Percentiles rank a stretch among this genome's conserved stretches.
Evolutionary conservation across 1,140 invertebrate species (phyloP).

Genomic region (Antheraea mylitta): DNA sequence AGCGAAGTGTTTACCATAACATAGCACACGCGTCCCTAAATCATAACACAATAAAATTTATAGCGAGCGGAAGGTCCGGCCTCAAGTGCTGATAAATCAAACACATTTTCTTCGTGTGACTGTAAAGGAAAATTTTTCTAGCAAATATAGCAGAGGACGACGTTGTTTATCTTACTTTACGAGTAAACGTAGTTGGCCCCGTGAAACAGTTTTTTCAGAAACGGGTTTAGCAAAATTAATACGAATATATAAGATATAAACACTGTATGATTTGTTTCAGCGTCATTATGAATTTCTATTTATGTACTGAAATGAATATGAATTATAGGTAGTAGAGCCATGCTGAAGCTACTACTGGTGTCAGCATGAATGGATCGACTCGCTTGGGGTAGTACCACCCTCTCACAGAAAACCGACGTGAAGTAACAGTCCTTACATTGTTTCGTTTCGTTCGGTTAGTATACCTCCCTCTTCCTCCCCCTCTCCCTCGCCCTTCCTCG

Average conservation of each 20-base stretch:
- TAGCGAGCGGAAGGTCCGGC: slow-evolving; percentile 74
- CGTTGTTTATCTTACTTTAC: slow-evolving; percentile 50
- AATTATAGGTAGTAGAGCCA: not conserved
- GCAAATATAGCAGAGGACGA: slow-evolving; percentile 58
- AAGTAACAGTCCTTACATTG: no score
- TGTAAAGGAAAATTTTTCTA: slow-evolving; percentile 64
- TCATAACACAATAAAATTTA: slow-evolving; percentile 78
- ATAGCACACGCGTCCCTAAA: slow-evolving; percentile 70
- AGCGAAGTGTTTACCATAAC: slow-evolving; percentile 76
- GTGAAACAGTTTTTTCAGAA: slow-evolving; percentile 19
- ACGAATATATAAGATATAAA: not conserved
- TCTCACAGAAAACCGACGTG: no score
- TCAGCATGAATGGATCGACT: no score
- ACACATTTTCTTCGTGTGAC: slow-evolving; percentile 71
- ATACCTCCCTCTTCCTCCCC: no score
- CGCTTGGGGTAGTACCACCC: no score
- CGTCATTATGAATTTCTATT: not conserved
- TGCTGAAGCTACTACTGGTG: no score
- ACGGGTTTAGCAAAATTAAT: slow-evolving; percentile 10
- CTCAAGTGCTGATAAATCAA: slow-evolving; percentile 76
- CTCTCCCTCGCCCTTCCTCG: no score
- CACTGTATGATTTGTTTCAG: not conserved
- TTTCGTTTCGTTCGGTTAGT: no score
- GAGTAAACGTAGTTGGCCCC: slow-evolving; percentile 13
- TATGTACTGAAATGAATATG: not conserved